phyloP scores from a whole-genome alignment of 2,888 invertebrate species.

The Deilephila porcellus region DNA sequence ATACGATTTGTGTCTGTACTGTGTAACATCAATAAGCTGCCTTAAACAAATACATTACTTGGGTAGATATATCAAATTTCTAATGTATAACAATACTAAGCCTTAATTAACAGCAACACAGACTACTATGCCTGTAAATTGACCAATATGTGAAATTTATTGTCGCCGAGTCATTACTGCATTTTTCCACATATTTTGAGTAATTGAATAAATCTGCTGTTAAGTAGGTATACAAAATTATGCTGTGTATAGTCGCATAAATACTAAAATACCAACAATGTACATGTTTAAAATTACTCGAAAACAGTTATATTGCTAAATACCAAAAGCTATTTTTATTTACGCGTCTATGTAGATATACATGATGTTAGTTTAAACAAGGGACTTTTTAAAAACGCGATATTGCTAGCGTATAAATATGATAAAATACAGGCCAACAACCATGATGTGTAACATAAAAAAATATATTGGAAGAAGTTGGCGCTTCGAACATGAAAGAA shows the following conservation, averaged over 20 bases:
- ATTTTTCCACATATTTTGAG: slow-evolving; percentile 5
- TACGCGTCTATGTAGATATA: not conserved
- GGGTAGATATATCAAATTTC: not conserved
- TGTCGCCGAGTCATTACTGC: slow-evolving; percentile 41
- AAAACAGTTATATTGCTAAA: slow-evolving; percentile 11
- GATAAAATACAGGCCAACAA: too few relatives aligned
- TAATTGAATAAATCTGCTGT: slow-evolving; percentile 2
- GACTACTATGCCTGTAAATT: slow-evolving; percentile 24
- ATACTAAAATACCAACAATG: slow-evolving; percentile 10
- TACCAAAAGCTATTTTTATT: slow-evolving; percentile 17
- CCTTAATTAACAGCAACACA: slow-evolving; percentile 25
- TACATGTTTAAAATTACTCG: slow-evolving; percentile 18
- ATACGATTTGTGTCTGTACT: not conserved
- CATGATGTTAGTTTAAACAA: too few relatives aligned
- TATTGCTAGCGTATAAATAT: too few relatives aligned
- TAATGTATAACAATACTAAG: not conserved
- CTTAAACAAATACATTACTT: not conserved
- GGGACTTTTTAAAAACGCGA: too few relatives aligned
- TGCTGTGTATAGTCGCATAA: not conserved
- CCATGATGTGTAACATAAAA: too few relatives aligned
- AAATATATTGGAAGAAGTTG: too few relatives aligned
- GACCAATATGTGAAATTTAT: slow-evolving; percentile 47
- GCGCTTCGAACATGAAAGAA: too few relatives aligned
- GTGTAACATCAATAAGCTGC: not conserved
- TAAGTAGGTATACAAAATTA: slow-evolving; percentile 9